Percentiles rank a stretch among this genome's conserved stretches.
phyloP scores from a whole-genome alignment of 2,888 invertebrate species.

The Brassicogethes aeneus region DNA sequence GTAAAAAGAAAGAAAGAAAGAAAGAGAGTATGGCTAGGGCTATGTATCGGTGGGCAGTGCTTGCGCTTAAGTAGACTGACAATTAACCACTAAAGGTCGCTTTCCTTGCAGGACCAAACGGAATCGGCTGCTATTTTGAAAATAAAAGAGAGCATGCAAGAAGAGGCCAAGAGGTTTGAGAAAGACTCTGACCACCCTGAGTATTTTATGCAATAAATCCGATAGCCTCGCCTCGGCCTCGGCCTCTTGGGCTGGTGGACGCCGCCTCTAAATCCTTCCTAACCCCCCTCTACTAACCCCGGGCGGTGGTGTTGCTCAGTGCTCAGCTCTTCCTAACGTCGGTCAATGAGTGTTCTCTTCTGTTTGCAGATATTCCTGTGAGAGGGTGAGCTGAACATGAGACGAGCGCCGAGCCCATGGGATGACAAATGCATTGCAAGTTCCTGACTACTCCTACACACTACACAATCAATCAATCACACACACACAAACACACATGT shows the following conservation, averaged over 20 bases:
- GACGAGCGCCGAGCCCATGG: slow-evolving; percentile 21
- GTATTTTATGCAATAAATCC: slow-evolving; percentile 90
- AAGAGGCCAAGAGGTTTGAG: slow-evolving; percentile 98
- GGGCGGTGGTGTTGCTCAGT: slow-evolving; percentile 43
- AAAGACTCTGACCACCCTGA: slow-evolving; percentile 96
- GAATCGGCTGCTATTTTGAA: slow-evolving; percentile 99
- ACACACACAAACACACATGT: no score
- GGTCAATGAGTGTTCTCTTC: slow-evolving; percentile 38
- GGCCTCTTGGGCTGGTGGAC: slow-evolving; percentile 39
- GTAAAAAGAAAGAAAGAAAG: no score
- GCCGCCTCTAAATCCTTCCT: slow-evolving; percentile 37
- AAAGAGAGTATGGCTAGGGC: no score
- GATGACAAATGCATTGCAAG: slow-evolving; percentile 17
- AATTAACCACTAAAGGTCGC: slow-evolving; percentile 44
- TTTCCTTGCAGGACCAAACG: slow-evolving; percentile 69
- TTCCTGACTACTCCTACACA: slow-evolving; percentile 25
- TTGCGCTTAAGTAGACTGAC: slow-evolving; percentile 28
- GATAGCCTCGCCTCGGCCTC: slow-evolving; percentile 37
- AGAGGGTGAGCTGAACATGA: slow-evolving; percentile 31
- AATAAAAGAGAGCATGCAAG: slow-evolving; percentile 99
- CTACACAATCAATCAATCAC: slow-evolving; percentile 15
- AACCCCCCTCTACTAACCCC: slow-evolving; percentile 40
- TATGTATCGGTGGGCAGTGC: slow-evolving; percentile 1
- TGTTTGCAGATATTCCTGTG: slow-evolving; percentile 45
- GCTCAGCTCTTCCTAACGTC: slow-evolving; percentile 34